Evolutionary conservation across 2,888 invertebrate species (phyloP).

Genomic region (Cinara cedri): DNA sequence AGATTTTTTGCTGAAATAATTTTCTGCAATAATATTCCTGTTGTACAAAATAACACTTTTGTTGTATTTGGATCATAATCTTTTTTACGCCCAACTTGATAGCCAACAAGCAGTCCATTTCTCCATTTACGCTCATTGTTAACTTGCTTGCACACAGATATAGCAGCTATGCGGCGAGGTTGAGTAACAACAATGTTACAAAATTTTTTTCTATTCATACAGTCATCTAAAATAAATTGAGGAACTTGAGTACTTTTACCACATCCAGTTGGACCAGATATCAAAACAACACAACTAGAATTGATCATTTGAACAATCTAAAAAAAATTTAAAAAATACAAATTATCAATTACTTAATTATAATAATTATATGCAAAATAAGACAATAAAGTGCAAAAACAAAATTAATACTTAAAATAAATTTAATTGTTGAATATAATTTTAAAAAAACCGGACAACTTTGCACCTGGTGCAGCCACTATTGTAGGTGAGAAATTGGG

Average conservation of each 20-base stretch:
- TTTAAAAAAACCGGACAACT: no score
- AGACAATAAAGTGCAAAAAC: no score
- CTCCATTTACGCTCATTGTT: conserved; percentile 83
- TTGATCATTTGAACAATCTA: conserved; percentile 75
- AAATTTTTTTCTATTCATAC: conserved; percentile 68
- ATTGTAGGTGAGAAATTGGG: no score
- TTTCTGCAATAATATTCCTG: conserved; percentile 84
- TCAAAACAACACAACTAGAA: conserved; percentile 76
- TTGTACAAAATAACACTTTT: conserved; percentile 80
- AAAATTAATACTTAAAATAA: no score
- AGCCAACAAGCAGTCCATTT: conserved; percentile 83
- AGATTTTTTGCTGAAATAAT: conserved; percentile 73
- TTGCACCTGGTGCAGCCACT: no score
- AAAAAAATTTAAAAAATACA: no score
- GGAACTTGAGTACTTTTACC: conserved; percentile 93
- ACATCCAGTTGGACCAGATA: conserved; percentile 93
- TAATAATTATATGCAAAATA: no score
- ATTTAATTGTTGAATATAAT: no score
- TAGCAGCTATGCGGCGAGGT: conserved; percentile 91
- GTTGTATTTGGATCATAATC: conserved; percentile 45
- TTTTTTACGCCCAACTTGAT: conserved; percentile 70
- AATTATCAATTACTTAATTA: no score
- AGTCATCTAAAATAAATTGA: conserved; percentile 88
- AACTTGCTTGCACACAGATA: conserved; percentile 85
- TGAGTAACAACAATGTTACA: conserved; percentile 94